These are phyloP conservation scores for Herpetotheres cachinnans DNA, from an alignment of 2,113 vertebrate genomes.

Conservation along the genomic window DNA sequence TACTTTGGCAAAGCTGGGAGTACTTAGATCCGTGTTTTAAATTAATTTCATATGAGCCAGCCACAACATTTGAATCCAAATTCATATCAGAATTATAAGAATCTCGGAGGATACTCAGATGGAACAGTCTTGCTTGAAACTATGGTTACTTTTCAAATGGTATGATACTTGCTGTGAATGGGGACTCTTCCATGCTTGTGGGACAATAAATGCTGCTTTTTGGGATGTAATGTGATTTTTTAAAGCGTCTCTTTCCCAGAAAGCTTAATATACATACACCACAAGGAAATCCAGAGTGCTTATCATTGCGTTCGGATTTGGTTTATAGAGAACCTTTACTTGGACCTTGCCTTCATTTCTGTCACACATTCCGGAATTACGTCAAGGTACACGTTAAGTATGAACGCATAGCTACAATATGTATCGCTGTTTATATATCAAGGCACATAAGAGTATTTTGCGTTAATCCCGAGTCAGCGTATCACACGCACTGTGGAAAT, in stretches of 20 bases:
- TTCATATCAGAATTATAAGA: not conserved
- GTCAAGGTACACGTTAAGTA: not conserved
- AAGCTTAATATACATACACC: not conserved
- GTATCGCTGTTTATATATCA: not conserved
- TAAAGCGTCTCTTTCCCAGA: not conserved
- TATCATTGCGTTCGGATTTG: not conserved
- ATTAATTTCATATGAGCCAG: not conserved
- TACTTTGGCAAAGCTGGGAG: not conserved
- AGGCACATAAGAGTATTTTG: not conserved
- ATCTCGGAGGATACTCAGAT: slow-evolving; percentile 3
- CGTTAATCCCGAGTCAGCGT: not conserved
- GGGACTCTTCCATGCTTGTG: not conserved
- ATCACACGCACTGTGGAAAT: not conserved
- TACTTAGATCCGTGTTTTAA: not conserved
- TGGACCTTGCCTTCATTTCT: not conserved
- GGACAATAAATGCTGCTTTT: slow-evolving; percentile 14
- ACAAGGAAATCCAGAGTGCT: not conserved
- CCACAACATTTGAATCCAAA: slow-evolving; percentile 25
- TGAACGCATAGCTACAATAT: fast-evolving
- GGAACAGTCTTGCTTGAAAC: not conserved
- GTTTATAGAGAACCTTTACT: not conserved
- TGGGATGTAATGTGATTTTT: not conserved
- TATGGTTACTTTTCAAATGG: not conserved
- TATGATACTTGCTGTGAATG: not conserved
- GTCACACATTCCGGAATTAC: not conserved